Conservation (phyloP, 2,797 vertebrate genomes). For the Melanotaenia trifasciata region DNA sequence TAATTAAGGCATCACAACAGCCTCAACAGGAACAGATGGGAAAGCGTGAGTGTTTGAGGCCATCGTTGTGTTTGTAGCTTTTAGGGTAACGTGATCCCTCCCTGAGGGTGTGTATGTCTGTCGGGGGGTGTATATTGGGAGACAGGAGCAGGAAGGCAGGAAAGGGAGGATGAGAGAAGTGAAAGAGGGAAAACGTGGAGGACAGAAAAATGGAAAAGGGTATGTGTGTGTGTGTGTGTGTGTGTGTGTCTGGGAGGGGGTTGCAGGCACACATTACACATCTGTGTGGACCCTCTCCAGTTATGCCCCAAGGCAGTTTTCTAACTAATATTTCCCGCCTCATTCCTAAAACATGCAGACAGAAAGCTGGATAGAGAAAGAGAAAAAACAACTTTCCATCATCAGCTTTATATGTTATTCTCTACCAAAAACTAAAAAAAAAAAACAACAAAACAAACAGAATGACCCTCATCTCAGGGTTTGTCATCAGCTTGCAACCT, state of each 20-base stretch:
- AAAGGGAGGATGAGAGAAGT: constrained; percentile 67
- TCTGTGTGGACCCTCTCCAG: constrained; percentile 50
- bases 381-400: not conserved
- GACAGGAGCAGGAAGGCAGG: constrained; percentile 52
- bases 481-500: not conserved
- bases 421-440: not conserved
- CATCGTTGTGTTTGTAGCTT: constrained; percentile 71
- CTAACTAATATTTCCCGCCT: constrained; percentile 33
- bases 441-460: not conserved
- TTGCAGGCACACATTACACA: constrained; percentile 43
- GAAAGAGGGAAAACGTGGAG: constrained; percentile 56
- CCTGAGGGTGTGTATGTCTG: constrained; percentile 47
- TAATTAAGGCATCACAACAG: constrained; percentile 52
- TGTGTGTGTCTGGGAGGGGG: not conserved
- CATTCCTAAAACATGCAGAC: constrained; percentile 30
- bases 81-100: constrained; percentile 74
- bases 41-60: constrained; percentile 32
- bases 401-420: not conserved
- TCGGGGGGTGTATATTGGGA: constrained; percentile 25
- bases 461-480: not conserved
- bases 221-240: constrained; percentile 21
- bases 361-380: constrained; percentile 23
- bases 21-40: constrained; percentile 63
- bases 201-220: constrained; percentile 46
- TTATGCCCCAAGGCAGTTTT: constrained; percentile 46